Conservation (phyloP, 1,140 invertebrate genomes). For the Philopotamus ludificatus region DNA sequence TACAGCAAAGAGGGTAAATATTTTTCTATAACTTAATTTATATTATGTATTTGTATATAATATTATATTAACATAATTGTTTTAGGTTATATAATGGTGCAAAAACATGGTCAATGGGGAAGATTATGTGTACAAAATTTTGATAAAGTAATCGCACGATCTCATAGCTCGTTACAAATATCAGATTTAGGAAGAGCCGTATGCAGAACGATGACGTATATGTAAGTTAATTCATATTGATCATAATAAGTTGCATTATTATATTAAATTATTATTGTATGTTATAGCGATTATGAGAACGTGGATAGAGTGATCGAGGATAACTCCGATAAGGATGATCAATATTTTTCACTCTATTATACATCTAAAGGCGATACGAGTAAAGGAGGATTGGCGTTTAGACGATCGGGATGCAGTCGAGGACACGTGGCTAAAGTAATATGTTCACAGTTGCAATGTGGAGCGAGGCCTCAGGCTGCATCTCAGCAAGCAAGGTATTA, state of each 20-base stretch:
- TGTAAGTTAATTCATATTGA: constrained; percentile 55
- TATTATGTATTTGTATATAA: too few species aligned
- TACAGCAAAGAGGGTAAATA: constrained; percentile 60
- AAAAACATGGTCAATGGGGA: constrained; percentile 76
- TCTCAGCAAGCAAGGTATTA: constrained; percentile 65
- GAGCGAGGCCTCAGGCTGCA: constrained; percentile 66
- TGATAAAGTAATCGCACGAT: constrained; percentile 57
- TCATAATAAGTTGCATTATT: neutral
- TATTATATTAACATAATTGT: constrained; percentile 1
- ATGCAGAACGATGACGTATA: constrained; percentile 75
- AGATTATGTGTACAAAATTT: constrained; percentile 74
- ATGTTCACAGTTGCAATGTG: constrained; percentile 72
- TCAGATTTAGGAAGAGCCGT: constrained; percentile 73
- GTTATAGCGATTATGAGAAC: constrained; percentile 57
- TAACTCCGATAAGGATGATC: constrained; percentile 42
- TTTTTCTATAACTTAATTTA: too few species aligned
- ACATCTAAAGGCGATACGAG: constrained; percentile 49
- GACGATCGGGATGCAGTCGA: constrained; percentile 60
- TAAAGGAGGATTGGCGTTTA: constrained; percentile 64
- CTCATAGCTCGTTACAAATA: constrained; percentile 60
- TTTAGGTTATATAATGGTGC: constrained; percentile 68
- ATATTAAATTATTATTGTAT: constrained; percentile 15
- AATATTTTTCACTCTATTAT: constrained; percentile 48
- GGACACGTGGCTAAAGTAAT: constrained; percentile 66
- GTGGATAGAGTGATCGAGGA: constrained; percentile 56